Base-by-base conservation (phyloP, 2,888 invertebrate genomes). In the Rhimphoctona megacephalus region DNA sequence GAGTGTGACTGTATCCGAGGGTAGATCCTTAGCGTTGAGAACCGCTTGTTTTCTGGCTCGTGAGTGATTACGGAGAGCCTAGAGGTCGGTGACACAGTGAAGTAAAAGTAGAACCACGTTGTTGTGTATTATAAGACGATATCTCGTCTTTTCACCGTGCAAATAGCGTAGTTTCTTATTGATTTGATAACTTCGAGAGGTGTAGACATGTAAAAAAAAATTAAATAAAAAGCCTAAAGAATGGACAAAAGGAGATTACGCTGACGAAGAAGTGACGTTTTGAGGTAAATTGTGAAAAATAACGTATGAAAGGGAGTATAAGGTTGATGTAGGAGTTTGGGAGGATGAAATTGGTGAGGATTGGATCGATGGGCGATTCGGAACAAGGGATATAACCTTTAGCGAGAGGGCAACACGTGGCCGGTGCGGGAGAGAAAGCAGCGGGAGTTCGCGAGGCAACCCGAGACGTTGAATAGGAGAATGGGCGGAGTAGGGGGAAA, bases 391-490 rank as follows among this genome's bases (percentile, higher is more conserved):
- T 69, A 49, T 54, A 54, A 61, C 82, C 33, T 82, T 69, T 69
- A 8, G 73, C 72, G 69, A 9, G 77, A 82, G 83, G 87, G 84
- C 87, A 89, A 86, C 89, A 89, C 89, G 89, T 89, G 89, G 89
- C 87, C 84, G 87, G 52, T 66, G 85, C 61, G 69, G 81, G 85
- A 83, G 81, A 69, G 54, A 57, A 67, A 79, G 76, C 46, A 73
- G 73, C 30, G 72, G 17, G 54, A 70, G 64, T 36, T 77, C 43
- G 49, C 36, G 66, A 39, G 22, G 57, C 19, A 49, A 25, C 57
- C 43, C 64, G 77, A 25, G 66, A 30, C 49, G 77, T 64, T 43
- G 52, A 54, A 22, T 9, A 22, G 9, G 43, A 43, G 11, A 9
- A n/a, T n/a, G 43, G 43, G 43, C 11, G 43, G 8, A 22, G 54